Conservation (phyloP, 2,113 vertebrate species). For the Butastur rufipennis region DNA sequence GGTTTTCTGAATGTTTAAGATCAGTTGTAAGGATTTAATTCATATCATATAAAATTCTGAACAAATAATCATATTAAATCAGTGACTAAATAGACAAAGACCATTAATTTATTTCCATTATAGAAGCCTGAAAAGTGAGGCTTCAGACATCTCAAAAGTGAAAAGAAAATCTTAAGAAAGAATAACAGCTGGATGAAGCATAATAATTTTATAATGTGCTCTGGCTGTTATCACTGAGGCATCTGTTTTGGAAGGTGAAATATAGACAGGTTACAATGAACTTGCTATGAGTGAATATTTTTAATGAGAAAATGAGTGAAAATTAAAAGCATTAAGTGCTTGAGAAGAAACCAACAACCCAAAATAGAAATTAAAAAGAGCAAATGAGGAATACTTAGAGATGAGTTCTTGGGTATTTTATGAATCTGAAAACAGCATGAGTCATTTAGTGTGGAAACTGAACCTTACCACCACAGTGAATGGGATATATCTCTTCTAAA, state of each 20-base stretch:
- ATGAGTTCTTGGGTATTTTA: background rate
- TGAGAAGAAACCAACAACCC: background rate
- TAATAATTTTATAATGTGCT: background rate
- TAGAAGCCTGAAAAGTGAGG: background rate
- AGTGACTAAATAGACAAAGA: background rate
- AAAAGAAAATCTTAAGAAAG: slow-evolving; percentile 1
- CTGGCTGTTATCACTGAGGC: background rate
- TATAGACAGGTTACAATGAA: background rate
- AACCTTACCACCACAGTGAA: background rate
- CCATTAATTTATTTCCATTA: background rate
- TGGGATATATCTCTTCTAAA: slow-evolving; percentile 6
- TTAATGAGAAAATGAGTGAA: background rate
- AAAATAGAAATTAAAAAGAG: background rate
- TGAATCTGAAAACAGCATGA: slow-evolving; percentile 3
- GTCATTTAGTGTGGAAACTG: slow-evolving; percentile 19
- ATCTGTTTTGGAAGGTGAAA: background rate
- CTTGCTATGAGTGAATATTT: background rate
- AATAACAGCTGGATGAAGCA: background rate
- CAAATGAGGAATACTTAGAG: background rate
- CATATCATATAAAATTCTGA: background rate
- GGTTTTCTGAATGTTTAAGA: background rate
- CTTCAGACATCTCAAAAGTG: background rate
- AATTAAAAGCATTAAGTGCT: background rate
- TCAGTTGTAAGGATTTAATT: background rate
- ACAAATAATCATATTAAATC: background rate